These are phyloP conservation scores for Cataglyphis rosenhaueri DNA, from an alignment of 2,888 invertebrate genomes.

Conservation along the genomic window DNA sequence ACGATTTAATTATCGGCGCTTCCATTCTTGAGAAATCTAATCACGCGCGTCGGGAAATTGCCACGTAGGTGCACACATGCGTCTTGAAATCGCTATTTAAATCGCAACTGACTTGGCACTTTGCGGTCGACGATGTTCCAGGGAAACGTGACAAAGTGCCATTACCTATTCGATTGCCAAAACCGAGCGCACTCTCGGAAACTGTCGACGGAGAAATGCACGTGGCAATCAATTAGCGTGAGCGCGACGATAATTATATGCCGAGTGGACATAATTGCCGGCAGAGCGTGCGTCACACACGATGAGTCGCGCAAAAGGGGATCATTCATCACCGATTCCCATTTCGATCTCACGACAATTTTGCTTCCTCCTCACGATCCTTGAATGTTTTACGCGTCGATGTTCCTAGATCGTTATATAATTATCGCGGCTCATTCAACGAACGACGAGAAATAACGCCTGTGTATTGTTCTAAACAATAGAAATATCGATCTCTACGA, in stretches of 20 bases:
- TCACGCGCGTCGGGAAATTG: not conserved
- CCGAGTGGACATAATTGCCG: constrained; percentile 15
- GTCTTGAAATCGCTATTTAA: constrained; percentile 19
- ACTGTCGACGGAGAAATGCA: not conserved
- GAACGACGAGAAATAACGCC: not conserved
- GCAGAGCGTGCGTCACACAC: not conserved
- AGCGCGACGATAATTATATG: constrained; percentile 36
- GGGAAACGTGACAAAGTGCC: not conserved
- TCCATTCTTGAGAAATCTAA: constrained; percentile 35
- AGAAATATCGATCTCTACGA: constrained; percentile 51
- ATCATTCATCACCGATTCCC: constrained; percentile 3
- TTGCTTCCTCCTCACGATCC: not conserved
- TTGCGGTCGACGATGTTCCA: not conserved
- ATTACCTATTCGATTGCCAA: constrained; percentile 1
- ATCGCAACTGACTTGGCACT: constrained; percentile 19
- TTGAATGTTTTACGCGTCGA: not conserved
- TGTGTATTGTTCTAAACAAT: constrained; percentile 56
- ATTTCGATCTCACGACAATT: not conserved
- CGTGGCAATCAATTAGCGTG: constrained; percentile 26
- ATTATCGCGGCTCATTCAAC: not conserved
- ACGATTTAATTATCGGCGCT: constrained; percentile 61
- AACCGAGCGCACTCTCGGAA: not conserved
- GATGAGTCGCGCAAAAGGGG: not conserved
- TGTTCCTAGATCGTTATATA: not conserved
- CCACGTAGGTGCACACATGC: not conserved